Base-by-base conservation (phyloP, 2,888 invertebrate species). In the Tachina grossa region DNA sequence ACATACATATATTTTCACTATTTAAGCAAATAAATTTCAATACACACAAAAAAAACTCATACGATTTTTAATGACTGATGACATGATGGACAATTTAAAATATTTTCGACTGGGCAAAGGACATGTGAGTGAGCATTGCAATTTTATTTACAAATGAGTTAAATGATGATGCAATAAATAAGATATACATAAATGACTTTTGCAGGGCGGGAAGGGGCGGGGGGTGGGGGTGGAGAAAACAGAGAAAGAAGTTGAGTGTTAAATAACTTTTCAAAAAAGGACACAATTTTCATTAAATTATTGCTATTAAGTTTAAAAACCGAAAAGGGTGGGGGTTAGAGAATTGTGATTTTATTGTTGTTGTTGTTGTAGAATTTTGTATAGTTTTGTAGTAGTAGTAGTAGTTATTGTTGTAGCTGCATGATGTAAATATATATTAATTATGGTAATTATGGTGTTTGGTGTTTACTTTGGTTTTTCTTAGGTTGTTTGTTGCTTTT, bases 401-500 rank as follows among this genome's bases (percentile, higher is more conserved):
- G 51, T 78, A 55, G 53, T 79, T 31, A 31, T 31, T 31, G 31
- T 31, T 31, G 31, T 31, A 31, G 31, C 31, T 31, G 31, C 31
- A n/a, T 65, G 66, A 31, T 72, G 77, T 69, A 31, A 31, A 31
- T 31, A 6, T 31, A 6, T 31, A n/a, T 47, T 31, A 31, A 22
- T 43, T 71, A 71, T 43, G 53, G 49, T 69, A 66, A 69, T 31
- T 4, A 31, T 13, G 57, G 65, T 79, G 41, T 55, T 68, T 71
- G 31, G n/a, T 80, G 61, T 71, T 80, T 63, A 51, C 69, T 69
- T 63, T 75, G 69, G 49, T 80, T 79, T 47, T 41, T 72, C 41
- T 88, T 82, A 84, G 74, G 68, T 84, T 65, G 81, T 61, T 66
- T 45, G 22, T 47, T 45, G 31, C 6, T 31, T 31, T 31, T 31